Percentiles rank a stretch among this genome's conserved stretches.
Evolutionary conservation across 2,888 invertebrate species (phyloP).

Genomic region (Acanthococcus lagerstroemiae): DNA sequence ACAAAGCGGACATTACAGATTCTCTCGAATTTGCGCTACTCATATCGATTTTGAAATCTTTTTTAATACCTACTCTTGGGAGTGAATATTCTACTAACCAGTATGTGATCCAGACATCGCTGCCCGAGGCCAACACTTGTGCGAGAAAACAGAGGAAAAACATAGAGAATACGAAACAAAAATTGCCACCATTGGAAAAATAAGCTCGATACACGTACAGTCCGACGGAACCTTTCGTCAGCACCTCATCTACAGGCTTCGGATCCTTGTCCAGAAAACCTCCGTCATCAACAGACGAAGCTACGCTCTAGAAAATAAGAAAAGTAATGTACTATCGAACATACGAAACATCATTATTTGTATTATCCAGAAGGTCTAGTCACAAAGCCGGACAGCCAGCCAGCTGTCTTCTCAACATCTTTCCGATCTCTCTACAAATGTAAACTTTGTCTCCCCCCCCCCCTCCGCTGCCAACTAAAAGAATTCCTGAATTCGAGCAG

Average conservation of each 20-base stretch:
- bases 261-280: conserved; percentile 31
- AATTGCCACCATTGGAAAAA: conserved; percentile 60
- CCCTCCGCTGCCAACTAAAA: no score
- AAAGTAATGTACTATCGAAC: background rate
- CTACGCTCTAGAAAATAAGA: conserved; percentile 37
- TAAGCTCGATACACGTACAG: conserved; percentile 56
- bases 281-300: conserved; percentile 36
- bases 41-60: no score
- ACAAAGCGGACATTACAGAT: no score
- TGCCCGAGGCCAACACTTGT: conserved; percentile 51
- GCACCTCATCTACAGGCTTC: conserved; percentile 47
- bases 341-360: no score
- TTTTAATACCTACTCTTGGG: no score
- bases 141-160: conserved; percentile 52
- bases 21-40: no score
- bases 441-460: no score
- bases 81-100: conserved; percentile 54
- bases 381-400: no score
- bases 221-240: conserved; percentile 54
- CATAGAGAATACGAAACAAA: conserved; percentile 50
- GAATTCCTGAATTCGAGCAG: no score
- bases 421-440: no score
- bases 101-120: conserved; percentile 61
- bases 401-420: no score
- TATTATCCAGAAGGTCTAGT: no score